Evolutionary conservation across 2,888 invertebrate genomes (phyloP).

Genomic region (Apocheima hispidaria): DNA sequence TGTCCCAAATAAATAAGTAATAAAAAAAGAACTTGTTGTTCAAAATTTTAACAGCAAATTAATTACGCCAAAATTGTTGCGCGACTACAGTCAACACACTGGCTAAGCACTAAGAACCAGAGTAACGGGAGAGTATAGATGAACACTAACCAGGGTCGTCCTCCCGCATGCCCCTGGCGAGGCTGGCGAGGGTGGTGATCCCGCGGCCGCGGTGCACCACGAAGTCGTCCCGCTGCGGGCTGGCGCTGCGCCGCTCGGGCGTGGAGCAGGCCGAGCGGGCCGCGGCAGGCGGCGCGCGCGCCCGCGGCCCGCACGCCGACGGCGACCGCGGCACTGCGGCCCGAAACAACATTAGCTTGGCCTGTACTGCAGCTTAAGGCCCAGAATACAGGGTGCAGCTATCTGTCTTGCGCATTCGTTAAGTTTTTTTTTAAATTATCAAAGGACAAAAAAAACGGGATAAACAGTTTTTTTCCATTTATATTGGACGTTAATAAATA

Average conservation of each 20-base stretch:
- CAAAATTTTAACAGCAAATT: too few species aligned
- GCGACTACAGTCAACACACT: too few species aligned
- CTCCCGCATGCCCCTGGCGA: slow-evolving; percentile 62
- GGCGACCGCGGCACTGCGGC: slow-evolving; percentile 82
- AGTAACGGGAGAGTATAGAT: neutral
- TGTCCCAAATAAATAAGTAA: too few species aligned
- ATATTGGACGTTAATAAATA: too few species aligned
- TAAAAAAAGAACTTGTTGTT: too few species aligned
- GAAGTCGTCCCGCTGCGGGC: slow-evolving; percentile 88
- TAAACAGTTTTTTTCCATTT: too few species aligned
- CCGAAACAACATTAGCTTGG: neutral
- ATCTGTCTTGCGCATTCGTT: too few species aligned
- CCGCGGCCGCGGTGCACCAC: slow-evolving; percentile 93
- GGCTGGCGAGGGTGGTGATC: slow-evolving; percentile 90
- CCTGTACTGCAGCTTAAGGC: neutral
- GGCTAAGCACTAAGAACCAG: too few species aligned
- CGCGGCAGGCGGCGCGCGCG: slow-evolving; percentile 42
- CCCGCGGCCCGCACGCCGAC: slow-evolving; percentile 70
- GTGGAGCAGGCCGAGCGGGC: slow-evolving; percentile 74
- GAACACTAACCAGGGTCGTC: slow-evolving; percentile 59
- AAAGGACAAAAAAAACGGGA: too few species aligned
- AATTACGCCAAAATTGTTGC: too few species aligned
- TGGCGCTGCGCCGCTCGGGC: slow-evolving; percentile 73
- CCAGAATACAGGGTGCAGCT: too few species aligned
- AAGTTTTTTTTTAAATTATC: too few species aligned